Evolutionary conservation across 2,113 vertebrate genomes (phyloP).

Genomic region (Clupea harengus): DNA sequence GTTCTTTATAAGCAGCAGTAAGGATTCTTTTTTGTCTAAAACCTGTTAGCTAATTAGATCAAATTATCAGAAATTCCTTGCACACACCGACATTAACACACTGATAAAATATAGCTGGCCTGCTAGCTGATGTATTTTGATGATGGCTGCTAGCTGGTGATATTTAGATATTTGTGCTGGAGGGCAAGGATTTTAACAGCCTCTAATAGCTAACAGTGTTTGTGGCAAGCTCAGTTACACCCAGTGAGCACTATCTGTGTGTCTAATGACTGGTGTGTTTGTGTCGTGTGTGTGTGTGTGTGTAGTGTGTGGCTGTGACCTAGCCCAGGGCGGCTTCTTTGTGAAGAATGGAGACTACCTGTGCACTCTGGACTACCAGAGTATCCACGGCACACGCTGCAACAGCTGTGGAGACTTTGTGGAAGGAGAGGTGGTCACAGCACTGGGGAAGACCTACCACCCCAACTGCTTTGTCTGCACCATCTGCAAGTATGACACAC

Average conservation of each 20-base stretch:
- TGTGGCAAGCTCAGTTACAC: too few species aligned
- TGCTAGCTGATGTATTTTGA: too few species aligned
- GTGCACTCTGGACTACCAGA: slow-evolving; percentile 95
- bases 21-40: too few species aligned
- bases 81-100: too few species aligned
- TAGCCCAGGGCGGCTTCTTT: slow-evolving; percentile 92
- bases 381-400: slow-evolving; percentile 89
- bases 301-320: slow-evolving; percentile 90
- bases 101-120: too few species aligned
- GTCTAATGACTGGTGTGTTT: neutral
- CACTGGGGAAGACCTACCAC: slow-evolving; percentile 93
- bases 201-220: too few species aligned
- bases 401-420: slow-evolving; percentile 90
- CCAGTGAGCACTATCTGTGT: neutral
- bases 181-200: too few species aligned
- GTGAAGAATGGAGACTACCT: slow-evolving; percentile 90
- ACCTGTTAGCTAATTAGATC: too few species aligned
- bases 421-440: slow-evolving; percentile 92
- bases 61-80: too few species aligned
- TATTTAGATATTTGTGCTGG: too few species aligned
- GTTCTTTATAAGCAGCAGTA: too few species aligned
- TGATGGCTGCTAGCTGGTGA: too few species aligned
- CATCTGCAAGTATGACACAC: slow-evolving; percentile 86
- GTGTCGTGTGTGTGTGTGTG: slow-evolving; percentile 22
- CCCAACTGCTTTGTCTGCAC: slow-evolving; percentile 94